Evolutionary conservation across 2,888 invertebrate genomes (phyloP), one percentile per base, ranked within the genome.

Genomic region (Ophion obscuratus): DNA sequence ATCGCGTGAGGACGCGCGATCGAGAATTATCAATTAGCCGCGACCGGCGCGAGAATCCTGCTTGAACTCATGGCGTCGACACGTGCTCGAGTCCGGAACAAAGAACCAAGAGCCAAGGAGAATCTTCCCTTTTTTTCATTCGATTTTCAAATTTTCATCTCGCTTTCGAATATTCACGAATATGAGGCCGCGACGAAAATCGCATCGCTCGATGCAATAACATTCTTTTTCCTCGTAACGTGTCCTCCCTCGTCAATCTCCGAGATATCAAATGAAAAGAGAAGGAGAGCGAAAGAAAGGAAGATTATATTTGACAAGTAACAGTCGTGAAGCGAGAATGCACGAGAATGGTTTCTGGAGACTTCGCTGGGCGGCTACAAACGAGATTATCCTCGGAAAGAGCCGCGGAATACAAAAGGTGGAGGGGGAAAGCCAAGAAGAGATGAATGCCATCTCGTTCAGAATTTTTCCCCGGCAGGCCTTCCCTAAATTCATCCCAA

Each of bases 361-460:
- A 83, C 68, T 80, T 27, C 36, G 70, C 64, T 68, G 62, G 76
- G 61, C 74, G 71, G 47, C 40, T 62, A 68, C 62, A 64, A 83
- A 80, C 74, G 83, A 81, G 86, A 86, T 86, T 81, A 81, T 86
- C 81, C 83, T 80, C 66, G 59, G 70, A 62, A 62, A 74, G 80
- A 62, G 68, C 74, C 20, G 57, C 64, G 47, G 71, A 68, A 31
- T 27, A 73, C 62, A 64, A 67, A 40, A 81, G 59, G 31, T 53
- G 31, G 40, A 59, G 73, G 24, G 62, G 44, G 47, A 53, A 44
- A 40, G 36, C 36, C 40, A n/a, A n/a, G n/a, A n/a, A n/a, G 59
- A 68, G 75, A 85, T 86, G 88, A 83, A 87, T 87, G 85, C 84
- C 75, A 73, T 64, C 80, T 64, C 79, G 67, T 27, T n/a, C 67